Evolutionary conservation across 2,888 invertebrate species (phyloP).

Genomic region (Nomada flava): DNA sequence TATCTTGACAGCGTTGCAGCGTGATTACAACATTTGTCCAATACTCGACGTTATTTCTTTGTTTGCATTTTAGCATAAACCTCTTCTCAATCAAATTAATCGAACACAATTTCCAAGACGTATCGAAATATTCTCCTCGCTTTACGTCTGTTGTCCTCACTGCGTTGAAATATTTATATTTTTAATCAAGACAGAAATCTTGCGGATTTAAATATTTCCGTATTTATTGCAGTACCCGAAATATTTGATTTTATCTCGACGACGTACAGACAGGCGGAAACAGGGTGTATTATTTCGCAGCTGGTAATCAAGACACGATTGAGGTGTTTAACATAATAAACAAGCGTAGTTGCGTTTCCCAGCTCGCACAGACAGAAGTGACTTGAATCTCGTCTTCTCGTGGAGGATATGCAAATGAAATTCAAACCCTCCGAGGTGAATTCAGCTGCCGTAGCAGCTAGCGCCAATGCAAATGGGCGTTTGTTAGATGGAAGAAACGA

Average conservation of each 20-base stretch:
- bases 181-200: too few species aligned
- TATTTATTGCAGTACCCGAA: too few species aligned
- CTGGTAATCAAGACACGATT: slow-evolving; percentile 33
- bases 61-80: too few species aligned
- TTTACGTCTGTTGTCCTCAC: too few species aligned
- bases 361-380: slow-evolving; percentile 36
- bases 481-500: slow-evolving; percentile 58
- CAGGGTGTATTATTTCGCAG: slow-evolving; percentile 24
- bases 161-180: neutral
- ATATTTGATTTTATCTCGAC: neutral
- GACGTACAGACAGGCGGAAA: neutral
- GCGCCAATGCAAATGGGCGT: slow-evolving; percentile 58
- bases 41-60: too few species aligned
- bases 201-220: too few species aligned
- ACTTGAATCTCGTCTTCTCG: slow-evolving; percentile 49
- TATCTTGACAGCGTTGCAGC: neutral
- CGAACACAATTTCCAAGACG: too few species aligned
- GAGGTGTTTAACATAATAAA: slow-evolving; percentile 56
- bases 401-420: slow-evolving; percentile 64
- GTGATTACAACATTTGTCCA: neutral
- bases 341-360: slow-evolving; percentile 39
- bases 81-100: too few species aligned
- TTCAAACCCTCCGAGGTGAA: slow-evolving; percentile 50
- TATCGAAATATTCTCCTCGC: too few species aligned
- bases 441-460: slow-evolving; percentile 46